Conservation (phyloP, 2,888 invertebrate species). For the Muschampia plurimacula region DNA sequence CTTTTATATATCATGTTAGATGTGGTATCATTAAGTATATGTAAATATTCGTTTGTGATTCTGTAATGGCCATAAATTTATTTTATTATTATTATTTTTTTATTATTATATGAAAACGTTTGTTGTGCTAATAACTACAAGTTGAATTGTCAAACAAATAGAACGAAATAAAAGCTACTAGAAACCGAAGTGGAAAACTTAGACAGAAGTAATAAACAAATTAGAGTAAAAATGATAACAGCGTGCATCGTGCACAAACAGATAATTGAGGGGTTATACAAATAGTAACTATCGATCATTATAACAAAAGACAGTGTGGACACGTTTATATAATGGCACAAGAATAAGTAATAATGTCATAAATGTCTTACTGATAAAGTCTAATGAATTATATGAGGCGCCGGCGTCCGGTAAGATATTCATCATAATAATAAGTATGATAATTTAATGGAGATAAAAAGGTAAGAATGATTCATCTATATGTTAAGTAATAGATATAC, state of each 20-base stretch:
- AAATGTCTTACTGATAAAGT: slow-evolving; percentile 33
- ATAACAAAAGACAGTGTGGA: slow-evolving; percentile 23
- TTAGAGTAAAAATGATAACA: slow-evolving; percentile 33
- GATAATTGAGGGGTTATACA: slow-evolving; percentile 32
- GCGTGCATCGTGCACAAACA: slow-evolving; percentile 11
- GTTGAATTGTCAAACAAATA: too few species aligned
- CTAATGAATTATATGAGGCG: slow-evolving; percentile 25
- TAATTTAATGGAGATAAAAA: slow-evolving; percentile 1
- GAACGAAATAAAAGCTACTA: slow-evolving; percentile 3
- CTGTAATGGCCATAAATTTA: too few species aligned
- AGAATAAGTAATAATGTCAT: slow-evolving; percentile 30
- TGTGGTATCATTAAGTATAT: too few species aligned
- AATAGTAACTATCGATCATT: slow-evolving; percentile 33
- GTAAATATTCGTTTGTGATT: too few species aligned
- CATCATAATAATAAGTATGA: neutral
- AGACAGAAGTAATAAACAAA: slow-evolving; percentile 23
- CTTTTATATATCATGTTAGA: too few species aligned
- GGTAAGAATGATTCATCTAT: neutral
- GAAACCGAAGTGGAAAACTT: slow-evolving; percentile 24
- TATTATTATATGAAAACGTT: too few species aligned
- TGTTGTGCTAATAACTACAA: neutral
- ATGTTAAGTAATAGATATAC: too few species aligned
- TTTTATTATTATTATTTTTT: too few species aligned
- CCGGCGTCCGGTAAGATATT: slow-evolving; percentile 12
- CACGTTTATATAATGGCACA: slow-evolving; percentile 24